Percentiles rank a stretch among this genome's conserved stretches.
These are phyloP conservation scores for Trichechus manatus DNA, from an alignment of 2,113 vertebrate species.

Conservation along the genomic window DNA sequence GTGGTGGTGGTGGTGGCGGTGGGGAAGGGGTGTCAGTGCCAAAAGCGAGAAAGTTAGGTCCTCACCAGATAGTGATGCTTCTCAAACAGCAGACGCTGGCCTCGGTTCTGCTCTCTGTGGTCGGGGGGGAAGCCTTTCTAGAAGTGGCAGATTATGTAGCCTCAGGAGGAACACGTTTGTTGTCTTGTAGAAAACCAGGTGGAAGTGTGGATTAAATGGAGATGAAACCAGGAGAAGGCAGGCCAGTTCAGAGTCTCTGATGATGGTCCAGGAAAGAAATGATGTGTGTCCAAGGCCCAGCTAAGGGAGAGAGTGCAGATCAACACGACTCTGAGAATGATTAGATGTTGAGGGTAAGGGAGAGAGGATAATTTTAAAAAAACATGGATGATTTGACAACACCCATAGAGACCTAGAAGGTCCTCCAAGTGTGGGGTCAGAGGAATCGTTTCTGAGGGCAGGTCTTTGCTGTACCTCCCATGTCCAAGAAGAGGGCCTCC, in stretches of 20 bases:
- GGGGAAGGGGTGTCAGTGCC: too few relatives aligned
- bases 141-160: too few relatives aligned
- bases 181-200: neutral
- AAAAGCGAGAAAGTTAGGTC: neutral
- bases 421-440: neutral
- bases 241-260: neutral
- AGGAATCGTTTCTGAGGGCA: neutral
- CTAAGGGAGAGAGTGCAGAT: neutral
- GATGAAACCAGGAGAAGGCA: neutral
- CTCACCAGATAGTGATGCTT: neutral
- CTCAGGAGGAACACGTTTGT: neutral
- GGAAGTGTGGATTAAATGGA: neutral
- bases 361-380: neutral
- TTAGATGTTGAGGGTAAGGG: neutral
- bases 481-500: neutral
- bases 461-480: neutral
- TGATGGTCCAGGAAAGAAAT: neutral
- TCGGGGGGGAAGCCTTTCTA: neutral
- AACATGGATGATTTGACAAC: accelerated
- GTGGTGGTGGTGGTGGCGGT: neutral
- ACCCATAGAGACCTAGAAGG: neutral
- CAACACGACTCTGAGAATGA: neutral
- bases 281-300: neutral
- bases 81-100: neutral
- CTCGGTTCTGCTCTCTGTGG: neutral